Conservation (phyloP, 2,888 invertebrate species). For the Pammene fasciana region DNA sequence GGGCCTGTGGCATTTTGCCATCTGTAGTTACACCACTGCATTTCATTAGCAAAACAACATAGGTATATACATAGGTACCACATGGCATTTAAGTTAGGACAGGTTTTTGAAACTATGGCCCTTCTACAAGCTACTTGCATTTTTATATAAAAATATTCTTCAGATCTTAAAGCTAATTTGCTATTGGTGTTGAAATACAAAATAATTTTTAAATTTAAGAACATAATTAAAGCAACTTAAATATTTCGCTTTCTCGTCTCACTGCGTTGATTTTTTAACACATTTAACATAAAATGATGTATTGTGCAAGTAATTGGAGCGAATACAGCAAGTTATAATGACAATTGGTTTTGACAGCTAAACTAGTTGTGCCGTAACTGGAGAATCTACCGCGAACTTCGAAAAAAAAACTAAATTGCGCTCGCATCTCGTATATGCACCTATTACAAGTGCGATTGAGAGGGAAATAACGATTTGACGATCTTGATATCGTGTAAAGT, state of each 20-base stretch:
- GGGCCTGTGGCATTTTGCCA: background rate
- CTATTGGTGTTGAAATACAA: slow-evolving; percentile 23
- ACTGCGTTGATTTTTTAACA: background rate
- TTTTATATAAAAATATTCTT: slow-evolving; percentile 44
- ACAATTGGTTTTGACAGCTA: background rate
- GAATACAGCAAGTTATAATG: background rate
- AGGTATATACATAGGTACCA: slow-evolving; percentile 27
- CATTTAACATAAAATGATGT: too few species aligned
- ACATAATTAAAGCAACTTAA: too few species aligned
- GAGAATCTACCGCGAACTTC: too few species aligned
- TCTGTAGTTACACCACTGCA: too few species aligned
- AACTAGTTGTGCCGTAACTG: too few species aligned
- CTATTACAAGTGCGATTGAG: too few species aligned
- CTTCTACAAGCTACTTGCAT: slow-evolving; percentile 46
- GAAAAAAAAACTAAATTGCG: too few species aligned
- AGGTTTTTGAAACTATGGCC: slow-evolving; percentile 36
- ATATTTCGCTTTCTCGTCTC: too few species aligned
- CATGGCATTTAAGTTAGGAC: slow-evolving; percentile 43
- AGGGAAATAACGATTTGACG: too few species aligned
- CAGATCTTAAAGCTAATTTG: slow-evolving; percentile 7
- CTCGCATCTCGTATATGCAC: too few species aligned
- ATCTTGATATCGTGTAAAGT: too few species aligned
- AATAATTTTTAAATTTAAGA: slow-evolving; percentile 39
- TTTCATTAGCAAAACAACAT: too few species aligned
- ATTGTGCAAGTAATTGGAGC: background rate